A percentile compares a stretch with the other conserved stretches of the same genome.
Evolutionary conservation across 1,140 invertebrate species (phyloP).

Genomic region (Calliopsis andreniformis): DNA sequence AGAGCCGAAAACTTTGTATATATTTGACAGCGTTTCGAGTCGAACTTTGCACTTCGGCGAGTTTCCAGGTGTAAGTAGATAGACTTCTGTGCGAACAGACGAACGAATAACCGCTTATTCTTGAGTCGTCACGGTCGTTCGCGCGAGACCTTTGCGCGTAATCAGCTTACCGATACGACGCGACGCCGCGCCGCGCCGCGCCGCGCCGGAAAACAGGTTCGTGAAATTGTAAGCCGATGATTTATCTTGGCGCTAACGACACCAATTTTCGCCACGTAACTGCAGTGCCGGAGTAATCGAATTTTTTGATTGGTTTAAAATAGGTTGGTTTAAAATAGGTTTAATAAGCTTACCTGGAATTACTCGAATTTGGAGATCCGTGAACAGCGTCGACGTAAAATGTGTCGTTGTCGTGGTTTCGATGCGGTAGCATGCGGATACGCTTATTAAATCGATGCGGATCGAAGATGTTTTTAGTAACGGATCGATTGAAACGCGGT

Average conservation of each 20-base stretch:
- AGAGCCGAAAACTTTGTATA: background rate
- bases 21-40: conserved; percentile 12
- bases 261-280: background rate
- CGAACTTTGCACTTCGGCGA: conserved; percentile 22
- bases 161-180: conserved; percentile 39
- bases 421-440: too few species aligned
- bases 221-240: background rate
- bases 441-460: conserved; percentile 28
- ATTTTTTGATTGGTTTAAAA: too few species aligned
- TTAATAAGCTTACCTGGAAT: too few species aligned
- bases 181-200: too few species aligned
- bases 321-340: too few species aligned
- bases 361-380: too few species aligned
- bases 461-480: conserved; percentile 21
- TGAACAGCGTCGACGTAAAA: too few species aligned
- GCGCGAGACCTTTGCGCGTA: background rate
- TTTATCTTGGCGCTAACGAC: conserved; percentile 6
- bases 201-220: conserved; percentile 8
- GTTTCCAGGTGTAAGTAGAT: background rate
- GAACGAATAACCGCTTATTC: background rate
- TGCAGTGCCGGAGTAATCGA: too few species aligned
- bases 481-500: background rate
- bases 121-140: background rate
- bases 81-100: background rate
- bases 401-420: too few species aligned